Evolutionary conservation across 2,113 vertebrate genomes (phyloP).

Genomic region (Donacobius atricapilla): DNA sequence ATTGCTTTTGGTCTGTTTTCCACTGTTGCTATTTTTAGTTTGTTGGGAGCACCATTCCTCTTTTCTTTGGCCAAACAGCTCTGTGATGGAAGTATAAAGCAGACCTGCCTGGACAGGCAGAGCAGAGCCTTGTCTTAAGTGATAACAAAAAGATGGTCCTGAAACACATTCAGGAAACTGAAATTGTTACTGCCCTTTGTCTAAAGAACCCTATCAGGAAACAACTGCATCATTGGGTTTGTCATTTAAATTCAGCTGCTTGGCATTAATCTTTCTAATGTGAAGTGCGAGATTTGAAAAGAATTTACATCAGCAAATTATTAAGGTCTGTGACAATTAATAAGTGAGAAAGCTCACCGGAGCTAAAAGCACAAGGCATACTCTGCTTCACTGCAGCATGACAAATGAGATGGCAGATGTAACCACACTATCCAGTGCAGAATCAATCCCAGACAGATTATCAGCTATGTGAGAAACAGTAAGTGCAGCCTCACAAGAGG

Average conservation of each 20-base stretch:
- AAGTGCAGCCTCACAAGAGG: not conserved
- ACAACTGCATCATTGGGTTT: not conserved
- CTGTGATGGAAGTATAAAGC: not conserved
- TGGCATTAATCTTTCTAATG: not conserved
- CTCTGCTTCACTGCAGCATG: not conserved
- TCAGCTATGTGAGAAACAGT: not conserved
- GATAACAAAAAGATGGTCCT: not conserved
- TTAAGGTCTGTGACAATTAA: not conserved
- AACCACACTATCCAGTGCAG: not conserved
- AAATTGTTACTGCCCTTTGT: not conserved
- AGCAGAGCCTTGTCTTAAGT: not conserved
- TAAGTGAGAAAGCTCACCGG: not conserved
- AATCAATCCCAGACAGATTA: slow-evolving; percentile 1
- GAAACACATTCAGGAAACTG: not conserved
- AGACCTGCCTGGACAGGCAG: not conserved
- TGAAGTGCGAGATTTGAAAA: not conserved
- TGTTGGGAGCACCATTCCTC: not conserved
- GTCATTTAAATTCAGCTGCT: not conserved
- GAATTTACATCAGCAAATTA: not conserved
- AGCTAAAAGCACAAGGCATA: not conserved
- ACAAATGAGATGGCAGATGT: not conserved
- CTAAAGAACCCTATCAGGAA: not conserved
- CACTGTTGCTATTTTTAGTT: not conserved
- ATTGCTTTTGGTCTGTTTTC: not conserved
- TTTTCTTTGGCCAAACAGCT: not conserved